These are phyloP conservation scores for Apodemus agrarius DNA, from an alignment of 2,797 vertebrate species.

Conservation along the genomic window DNA sequence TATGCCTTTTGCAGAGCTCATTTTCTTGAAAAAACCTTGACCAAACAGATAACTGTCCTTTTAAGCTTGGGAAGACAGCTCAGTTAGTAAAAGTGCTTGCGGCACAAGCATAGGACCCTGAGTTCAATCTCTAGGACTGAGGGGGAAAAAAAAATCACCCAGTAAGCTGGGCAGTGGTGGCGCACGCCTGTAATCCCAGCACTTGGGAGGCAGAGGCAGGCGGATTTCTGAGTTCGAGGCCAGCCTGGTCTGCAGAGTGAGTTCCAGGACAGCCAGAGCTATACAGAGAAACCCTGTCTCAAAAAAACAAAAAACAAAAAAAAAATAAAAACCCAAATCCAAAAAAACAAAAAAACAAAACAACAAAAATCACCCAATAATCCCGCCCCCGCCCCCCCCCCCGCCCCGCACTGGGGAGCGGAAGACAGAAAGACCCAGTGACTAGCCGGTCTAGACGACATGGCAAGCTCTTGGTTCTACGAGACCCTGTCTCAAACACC, in stretches of 20 bases:
- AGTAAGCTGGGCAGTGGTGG: too few species aligned
- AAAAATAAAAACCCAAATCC: too few species aligned
- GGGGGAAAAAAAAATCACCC: neutral
- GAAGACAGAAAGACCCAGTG: neutral
- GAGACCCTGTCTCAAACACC: neutral
- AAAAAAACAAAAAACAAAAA: too few species aligned
- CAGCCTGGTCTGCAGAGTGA: too few species aligned
- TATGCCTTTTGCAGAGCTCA: slow-evolving; percentile 37
- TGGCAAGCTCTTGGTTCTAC: neutral
- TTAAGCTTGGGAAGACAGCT: neutral
- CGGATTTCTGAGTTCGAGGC: too few species aligned
- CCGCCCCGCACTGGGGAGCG: neutral
- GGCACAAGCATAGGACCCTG: neutral
- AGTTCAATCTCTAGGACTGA: neutral
- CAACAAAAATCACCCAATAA: fast-evolving
- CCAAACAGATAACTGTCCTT: slow-evolving; percentile 44
- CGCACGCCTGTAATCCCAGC: too few species aligned
- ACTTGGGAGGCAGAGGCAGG: too few species aligned
- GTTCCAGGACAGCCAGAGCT: too few species aligned
- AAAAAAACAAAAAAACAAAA: too few species aligned
- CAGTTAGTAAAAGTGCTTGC: neutral
- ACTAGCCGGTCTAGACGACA: neutral
- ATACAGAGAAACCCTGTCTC: too few species aligned
- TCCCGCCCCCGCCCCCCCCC: too few species aligned
- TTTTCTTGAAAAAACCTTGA: slow-evolving; percentile 55